These are phyloP conservation scores for Dryas iulia DNA, from an alignment of 1,140 invertebrate species.

Conservation along the genomic window DNA sequence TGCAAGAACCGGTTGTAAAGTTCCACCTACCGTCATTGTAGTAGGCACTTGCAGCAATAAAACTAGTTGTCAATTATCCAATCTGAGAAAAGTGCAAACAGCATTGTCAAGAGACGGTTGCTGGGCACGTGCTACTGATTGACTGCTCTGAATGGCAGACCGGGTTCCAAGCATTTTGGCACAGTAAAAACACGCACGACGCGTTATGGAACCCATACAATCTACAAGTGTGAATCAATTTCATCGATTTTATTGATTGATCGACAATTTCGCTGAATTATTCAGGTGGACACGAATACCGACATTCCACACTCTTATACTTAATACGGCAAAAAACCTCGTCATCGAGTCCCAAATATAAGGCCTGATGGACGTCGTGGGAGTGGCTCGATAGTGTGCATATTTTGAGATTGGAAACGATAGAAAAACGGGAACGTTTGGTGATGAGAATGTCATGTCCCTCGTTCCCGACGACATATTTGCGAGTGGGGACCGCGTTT, in stretches of 20 bases:
- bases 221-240: constrained; percentile 76
- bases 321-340: constrained; percentile 51
- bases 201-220: constrained; percentile 66
- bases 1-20: constrained; percentile 47
- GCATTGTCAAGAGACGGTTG: constrained; percentile 51
- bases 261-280: constrained; percentile 75
- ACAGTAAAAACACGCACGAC: constrained; percentile 58
- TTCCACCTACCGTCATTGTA: constrained; percentile 39
- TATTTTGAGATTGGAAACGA: constrained; percentile 53
- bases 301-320: constrained; percentile 65
- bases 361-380: constrained; percentile 56
- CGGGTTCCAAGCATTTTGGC: constrained; percentile 67
- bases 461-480: constrained; percentile 76
- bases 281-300: constrained; percentile 73
- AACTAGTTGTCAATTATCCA: constrained; percentile 57
- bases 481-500: constrained; percentile 73
- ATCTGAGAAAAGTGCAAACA: constrained; percentile 50
- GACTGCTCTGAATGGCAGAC: constrained; percentile 62
- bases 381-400: constrained; percentile 55
- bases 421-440: constrained; percentile 68
- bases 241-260: constrained; percentile 78
- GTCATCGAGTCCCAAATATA: constrained; percentile 51
- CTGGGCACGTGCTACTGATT: constrained; percentile 64
- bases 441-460: constrained; percentile 79
- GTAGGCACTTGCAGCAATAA: constrained; percentile 31